Evolutionary conservation across 2,113 vertebrate species (phyloP).

Genomic region (Paraplagusia blochii): DNA sequence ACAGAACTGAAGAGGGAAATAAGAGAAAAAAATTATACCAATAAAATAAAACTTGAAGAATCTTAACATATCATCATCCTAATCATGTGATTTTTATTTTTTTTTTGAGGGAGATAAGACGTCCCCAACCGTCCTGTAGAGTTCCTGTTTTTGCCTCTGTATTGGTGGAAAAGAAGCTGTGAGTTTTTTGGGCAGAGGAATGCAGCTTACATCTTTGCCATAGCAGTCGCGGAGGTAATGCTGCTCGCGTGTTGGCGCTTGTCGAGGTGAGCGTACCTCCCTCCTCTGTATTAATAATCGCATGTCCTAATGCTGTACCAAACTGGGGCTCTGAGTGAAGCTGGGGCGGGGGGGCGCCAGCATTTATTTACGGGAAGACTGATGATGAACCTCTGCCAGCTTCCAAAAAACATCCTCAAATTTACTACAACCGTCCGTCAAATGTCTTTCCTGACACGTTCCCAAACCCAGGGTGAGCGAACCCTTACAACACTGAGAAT

Average conservation of each 20-base stretch:
- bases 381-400: constrained; percentile 62
- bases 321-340: constrained; percentile 56
- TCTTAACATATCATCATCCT: too few relatives aligned
- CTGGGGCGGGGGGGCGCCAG: constrained; percentile 22
- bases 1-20: not conserved
- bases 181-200: constrained; percentile 75
- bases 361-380: constrained; percentile 63
- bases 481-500: not conserved
- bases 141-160: constrained; percentile 40
- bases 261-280: constrained; percentile 69
- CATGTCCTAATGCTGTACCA: constrained; percentile 67
- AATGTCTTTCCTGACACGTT: constrained; percentile 49
- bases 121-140: constrained; percentile 25
- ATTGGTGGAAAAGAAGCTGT: constrained; percentile 27
- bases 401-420: constrained; percentile 41
- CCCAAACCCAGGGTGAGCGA: constrained; percentile 24
- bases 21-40: too few relatives aligned
- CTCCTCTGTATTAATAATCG: constrained; percentile 75
- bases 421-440: constrained; percentile 52
- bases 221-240: constrained; percentile 79
- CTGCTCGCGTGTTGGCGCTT: constrained; percentile 73
- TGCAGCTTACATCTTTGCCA: constrained; percentile 77
- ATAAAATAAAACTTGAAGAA: too few relatives aligned
- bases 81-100: too few relatives aligned
- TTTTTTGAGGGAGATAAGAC: not conserved